A percentile compares a stretch with the other conserved stretches of the same genome.
Evolutionary conservation across 2,888 invertebrate genomes (phyloP).

Genomic region (Diarsia brunnea): DNA sequence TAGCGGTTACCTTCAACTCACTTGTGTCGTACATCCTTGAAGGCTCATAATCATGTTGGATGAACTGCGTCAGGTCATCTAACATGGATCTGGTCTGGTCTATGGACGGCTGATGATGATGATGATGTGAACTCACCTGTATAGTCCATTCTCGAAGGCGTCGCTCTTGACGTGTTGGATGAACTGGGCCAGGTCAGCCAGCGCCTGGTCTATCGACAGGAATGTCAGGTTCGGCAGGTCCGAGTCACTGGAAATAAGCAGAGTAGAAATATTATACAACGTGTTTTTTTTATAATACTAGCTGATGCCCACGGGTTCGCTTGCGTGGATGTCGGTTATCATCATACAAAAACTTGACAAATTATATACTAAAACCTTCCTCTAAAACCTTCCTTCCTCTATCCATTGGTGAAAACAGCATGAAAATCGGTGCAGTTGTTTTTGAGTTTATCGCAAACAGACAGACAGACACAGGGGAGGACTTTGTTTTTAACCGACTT

Average conservation of each 20-base stretch:
- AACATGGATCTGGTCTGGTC: constrained; percentile 89
- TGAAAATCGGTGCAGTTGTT: no score
- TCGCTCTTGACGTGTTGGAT: constrained; percentile 88
- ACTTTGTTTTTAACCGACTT: no score
- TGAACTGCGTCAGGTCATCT: constrained; percentile 92
- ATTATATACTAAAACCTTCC: no score
- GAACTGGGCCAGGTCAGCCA: constrained; percentile 92
- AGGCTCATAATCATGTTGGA: constrained; percentile 82
- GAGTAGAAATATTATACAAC: not conserved
- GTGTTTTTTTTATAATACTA: no score
- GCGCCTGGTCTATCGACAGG: constrained; percentile 91
- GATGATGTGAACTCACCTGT: constrained; percentile 68
- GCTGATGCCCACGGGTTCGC: no score
- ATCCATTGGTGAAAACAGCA: no score
- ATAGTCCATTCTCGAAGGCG: constrained; percentile 77
- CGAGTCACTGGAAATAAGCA: constrained; percentile 83
- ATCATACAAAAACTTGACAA: no score
- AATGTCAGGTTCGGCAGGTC: constrained; percentile 88
- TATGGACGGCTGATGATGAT: constrained; percentile 81
- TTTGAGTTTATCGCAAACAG: no score
- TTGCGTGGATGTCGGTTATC: no score
- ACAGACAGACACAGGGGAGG: no score
- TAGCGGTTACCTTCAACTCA: no score
- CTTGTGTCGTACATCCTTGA: constrained; percentile 79
- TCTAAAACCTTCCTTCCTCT: no score